These are phyloP conservation scores for Anadara kagoshimensis DNA, from an alignment of 1,140 invertebrate genomes.

Conservation along the genomic window DNA sequence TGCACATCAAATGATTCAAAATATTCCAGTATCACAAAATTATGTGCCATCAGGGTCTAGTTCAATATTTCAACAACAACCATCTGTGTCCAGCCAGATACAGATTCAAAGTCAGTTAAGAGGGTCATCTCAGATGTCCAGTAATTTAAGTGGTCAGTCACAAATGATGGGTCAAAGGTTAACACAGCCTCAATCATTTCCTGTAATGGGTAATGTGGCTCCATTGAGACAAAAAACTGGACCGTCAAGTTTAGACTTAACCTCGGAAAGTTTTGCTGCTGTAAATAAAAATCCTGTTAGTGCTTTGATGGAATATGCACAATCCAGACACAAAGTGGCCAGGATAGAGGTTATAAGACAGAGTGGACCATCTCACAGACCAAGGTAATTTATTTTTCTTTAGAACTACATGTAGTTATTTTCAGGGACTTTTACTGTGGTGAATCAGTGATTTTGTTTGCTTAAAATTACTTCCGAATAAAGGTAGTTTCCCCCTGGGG, in stretches of 20 bases:
- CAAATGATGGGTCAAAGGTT: not conserved
- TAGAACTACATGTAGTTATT: not conserved
- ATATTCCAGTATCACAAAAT: not conserved
- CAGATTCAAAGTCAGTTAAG: not conserved
- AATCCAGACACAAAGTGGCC: slow-evolving; percentile 69
- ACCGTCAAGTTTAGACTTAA: slow-evolving; percentile 44
- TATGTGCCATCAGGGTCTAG: not conserved
- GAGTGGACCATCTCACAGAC: slow-evolving; percentile 72
- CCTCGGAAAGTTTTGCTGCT: slow-evolving; percentile 72
- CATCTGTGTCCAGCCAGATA: not conserved
- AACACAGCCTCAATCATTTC: slow-evolving; percentile 25
- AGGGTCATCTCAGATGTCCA: not conserved
- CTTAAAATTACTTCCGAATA: too few relatives aligned
- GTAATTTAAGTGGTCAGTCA: not conserved
- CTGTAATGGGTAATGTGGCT: slow-evolving; percentile 2
- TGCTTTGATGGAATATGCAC: slow-evolving; percentile 75
- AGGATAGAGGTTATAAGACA: slow-evolving; percentile 70
- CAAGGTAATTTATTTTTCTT: slow-evolving; percentile 60
- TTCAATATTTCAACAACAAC: not conserved
- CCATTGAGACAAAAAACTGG: not conserved
- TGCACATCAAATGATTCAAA: not conserved
- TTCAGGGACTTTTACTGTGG: not conserved
- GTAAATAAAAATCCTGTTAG: slow-evolving; percentile 75
- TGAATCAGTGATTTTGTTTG: not conserved
- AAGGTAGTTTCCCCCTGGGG: too few relatives aligned